These are phyloP conservation scores for Spilarctia lutea DNA, from an alignment of 2,888 invertebrate genomes.

Conservation along the genomic window DNA sequence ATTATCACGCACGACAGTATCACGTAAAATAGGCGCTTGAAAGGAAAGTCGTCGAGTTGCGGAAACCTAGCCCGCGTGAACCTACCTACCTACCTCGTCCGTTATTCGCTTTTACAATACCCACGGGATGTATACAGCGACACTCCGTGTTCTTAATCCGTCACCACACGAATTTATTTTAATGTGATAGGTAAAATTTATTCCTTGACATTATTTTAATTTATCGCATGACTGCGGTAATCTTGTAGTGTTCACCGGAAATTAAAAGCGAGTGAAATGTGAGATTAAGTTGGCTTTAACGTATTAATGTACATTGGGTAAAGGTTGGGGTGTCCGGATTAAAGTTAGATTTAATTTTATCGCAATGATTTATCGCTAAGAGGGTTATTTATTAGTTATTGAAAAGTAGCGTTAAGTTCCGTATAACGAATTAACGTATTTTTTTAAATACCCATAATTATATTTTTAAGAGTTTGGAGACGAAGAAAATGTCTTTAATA, in stretches of 20 bases:
- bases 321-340: background rate
- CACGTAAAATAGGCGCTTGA: too few species aligned
- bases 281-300: background rate
- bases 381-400: background rate
- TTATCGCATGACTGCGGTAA: background rate
- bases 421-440: too few species aligned
- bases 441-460: too few species aligned
- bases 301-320: background rate
- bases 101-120: too few species aligned
- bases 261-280: slow-evolving; percentile 1
- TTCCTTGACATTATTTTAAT: slow-evolving; percentile 3
- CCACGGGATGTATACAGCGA: too few species aligned
- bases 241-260: background rate
- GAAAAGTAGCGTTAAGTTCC: background rate
- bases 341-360: background rate
- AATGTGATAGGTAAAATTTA: background rate
- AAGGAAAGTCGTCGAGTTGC: too few species aligned
- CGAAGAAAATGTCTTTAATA: too few species aligned
- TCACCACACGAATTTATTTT: background rate
- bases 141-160: too few species aligned
- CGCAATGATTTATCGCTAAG: background rate
- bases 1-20: too few species aligned
- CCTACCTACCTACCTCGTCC: too few species aligned
- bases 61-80: too few species aligned
- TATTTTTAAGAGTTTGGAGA: too few species aligned